Evolutionary conservation across 2,888 invertebrate species (phyloP), one percentile per base, ranked within the genome.

Genomic region (Drosophila niveifrons): DNA sequence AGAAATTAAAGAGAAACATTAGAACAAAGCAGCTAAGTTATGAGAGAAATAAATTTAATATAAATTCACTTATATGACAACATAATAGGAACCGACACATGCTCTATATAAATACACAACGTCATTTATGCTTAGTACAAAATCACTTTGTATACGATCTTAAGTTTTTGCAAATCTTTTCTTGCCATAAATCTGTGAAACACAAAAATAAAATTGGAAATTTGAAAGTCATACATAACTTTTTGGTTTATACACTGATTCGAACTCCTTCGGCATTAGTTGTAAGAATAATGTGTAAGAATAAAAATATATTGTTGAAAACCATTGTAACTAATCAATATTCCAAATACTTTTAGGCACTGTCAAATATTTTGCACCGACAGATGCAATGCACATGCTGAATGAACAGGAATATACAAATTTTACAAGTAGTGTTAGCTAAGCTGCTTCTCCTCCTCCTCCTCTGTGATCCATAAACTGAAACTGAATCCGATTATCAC

Each of bases 321-420:
- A 13, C 41, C 41, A 10, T 11, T 36, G 11, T 51, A 71, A 73
- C 66, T 58, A 71, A 67, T 73, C 29, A 61, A 34, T 69, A 61
- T 75, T 70, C 67, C 55, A 55, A 67, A 66, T 77, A 75, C 64
- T 88, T 91, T 75, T 90, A 90, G 92, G 93, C 79, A 93, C 94
- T 74, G 93, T 94, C 78, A 90, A 90, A 78, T 96, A 95, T 91
- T 94, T 95, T 81, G 94, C 95, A 87, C 95, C 95, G 39, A 94
- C 93, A 75, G 95, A 96, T 90, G 95, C 94, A 86, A 94, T 95
- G 82, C 94, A 94, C 83, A 95, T 96, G 93, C 93, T 95, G 75
- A 94, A 94, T 88, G 93, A 93, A 87, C 92, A 91, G 86, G 92
- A 92, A 75, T 91, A 88, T 80, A 89, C 75, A 44, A 34, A 31